Conservation (phyloP, 2,797 vertebrate genomes). For the Antennarius maculatus region DNA sequence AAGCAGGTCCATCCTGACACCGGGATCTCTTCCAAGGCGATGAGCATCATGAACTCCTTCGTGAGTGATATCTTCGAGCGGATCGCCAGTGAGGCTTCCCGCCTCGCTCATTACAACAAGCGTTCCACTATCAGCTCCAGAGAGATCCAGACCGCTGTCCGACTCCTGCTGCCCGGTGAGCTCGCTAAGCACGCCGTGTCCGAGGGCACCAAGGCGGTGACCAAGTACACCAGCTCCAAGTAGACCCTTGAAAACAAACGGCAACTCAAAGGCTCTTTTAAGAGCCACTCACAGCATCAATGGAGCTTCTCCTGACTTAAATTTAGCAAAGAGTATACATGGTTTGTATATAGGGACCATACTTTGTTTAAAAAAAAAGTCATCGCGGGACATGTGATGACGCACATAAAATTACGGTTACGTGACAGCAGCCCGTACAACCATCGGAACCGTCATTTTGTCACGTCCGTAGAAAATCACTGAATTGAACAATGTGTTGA, state of each 20-base stretch:
- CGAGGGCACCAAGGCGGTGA: slow-evolving; percentile 8
- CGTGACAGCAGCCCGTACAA: too few relatives aligned
- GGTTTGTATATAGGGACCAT: not conserved
- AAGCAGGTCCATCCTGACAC: slow-evolving; percentile 5
- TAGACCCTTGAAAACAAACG: not conserved
- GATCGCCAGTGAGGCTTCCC: not conserved
- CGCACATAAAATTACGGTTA: too few relatives aligned
- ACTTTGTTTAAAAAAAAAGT: too few relatives aligned
- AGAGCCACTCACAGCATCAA: not conserved
- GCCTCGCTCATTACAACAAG: slow-evolving; percentile 2
- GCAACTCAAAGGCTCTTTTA: not conserved
- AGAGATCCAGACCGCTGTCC: slow-evolving; percentile 22
- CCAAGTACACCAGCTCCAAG: slow-evolving; percentile 37
- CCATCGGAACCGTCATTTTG: not conserved
- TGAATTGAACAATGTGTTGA: too few relatives aligned
- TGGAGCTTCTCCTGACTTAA: not conserved
- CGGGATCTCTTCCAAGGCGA: slow-evolving; percentile 10
- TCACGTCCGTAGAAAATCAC: not conserved
- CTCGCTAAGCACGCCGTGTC: slow-evolving; percentile 13
- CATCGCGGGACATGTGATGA: too few relatives aligned
- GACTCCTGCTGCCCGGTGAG: slow-evolving; percentile 9
- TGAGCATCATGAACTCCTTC: slow-evolving; percentile 1
- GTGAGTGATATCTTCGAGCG: not conserved
- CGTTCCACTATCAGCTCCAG: slow-evolving; percentile 14
- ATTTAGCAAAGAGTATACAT: too few relatives aligned